Evolutionary conservation across 2,113 vertebrate species (phyloP).

Genomic region (Melanostigma gelatinosum): DNA sequence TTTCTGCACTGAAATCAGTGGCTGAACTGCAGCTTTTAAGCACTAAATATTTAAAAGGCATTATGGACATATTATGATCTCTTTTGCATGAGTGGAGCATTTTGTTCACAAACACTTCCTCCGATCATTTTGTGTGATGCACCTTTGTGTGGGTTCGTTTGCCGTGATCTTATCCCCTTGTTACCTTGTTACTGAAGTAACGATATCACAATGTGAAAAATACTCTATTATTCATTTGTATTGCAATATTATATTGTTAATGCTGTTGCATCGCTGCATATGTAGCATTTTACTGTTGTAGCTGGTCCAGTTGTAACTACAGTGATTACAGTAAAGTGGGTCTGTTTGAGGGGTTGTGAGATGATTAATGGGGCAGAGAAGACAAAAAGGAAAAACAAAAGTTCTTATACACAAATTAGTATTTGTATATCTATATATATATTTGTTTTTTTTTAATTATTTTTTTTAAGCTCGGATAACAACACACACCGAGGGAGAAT

Average conservation of each 20-base stretch:
- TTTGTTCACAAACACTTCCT: slow-evolving; percentile 2
- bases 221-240: neutral
- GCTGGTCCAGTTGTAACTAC: neutral
- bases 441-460: too few relatives aligned
- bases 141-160: neutral
- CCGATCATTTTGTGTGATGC: neutral
- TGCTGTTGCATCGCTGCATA: neutral
- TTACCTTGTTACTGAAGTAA: neutral
- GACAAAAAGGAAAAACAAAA: neutral
- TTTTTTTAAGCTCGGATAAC: too few relatives aligned
- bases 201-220: neutral
- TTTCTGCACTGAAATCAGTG: slow-evolving; percentile 63
- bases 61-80: slow-evolving; percentile 27
- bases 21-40: slow-evolving; percentile 33
- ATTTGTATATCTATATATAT: too few relatives aligned
- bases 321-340: neutral
- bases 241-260: neutral
- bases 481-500: too few relatives aligned
- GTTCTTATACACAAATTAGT: neutral
- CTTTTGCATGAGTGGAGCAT: slow-evolving; percentile 14
- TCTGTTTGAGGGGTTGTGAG: neutral
- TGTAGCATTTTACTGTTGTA: neutral
- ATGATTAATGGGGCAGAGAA: neutral
- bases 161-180: too few relatives aligned
- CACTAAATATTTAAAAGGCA: slow-evolving; percentile 22